Base-by-base conservation (phyloP, 2,888 invertebrate species). In the Andrena bucephala region DNA sequence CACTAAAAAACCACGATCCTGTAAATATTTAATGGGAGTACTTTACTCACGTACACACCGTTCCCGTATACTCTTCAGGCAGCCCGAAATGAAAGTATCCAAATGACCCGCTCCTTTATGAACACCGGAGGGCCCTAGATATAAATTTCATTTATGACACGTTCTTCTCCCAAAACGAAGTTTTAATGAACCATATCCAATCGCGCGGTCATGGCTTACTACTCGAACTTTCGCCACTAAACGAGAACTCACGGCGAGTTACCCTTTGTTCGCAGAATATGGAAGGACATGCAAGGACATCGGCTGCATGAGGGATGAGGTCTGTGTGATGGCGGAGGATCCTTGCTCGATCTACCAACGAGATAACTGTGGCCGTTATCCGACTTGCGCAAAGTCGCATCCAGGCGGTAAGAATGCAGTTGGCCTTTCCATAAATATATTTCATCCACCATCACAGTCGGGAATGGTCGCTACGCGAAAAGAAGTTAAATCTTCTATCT, bases 231-330 rank as follows among this genome's bases (percentile, higher is more conserved):
- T 71, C 13, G 20, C 75, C 66, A 82, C 70, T 82, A 71, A 81
- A 57, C 69, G 81, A 57, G 48, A 82, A 57, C 52, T 81, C 52
- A 50, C 33, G 24, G 20, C 20, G 10, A 33, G 27, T 54, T 52
- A 20, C 20, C 36, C 13, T 81, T 36, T 80, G 54, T 10, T 89
- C 85, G 0, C 94, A 97, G 97, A 97, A 94, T 97, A 97, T 93
- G 97, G 97, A 81, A 95, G 97, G 87, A 95, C 96, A 29, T 97
- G 97, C 93, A 95, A 95, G 90, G 97, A 97, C 92, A 97, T 97
- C 89, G 97, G 97, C 68, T 97, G 97, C 91, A 94, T 96, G 73
- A 96, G 95, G 91, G 96, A 95, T 90, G 96, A 97, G 94, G 95
- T 96, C 79, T 97, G 97, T 94, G 95, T 97, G 76, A 95, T 97